These are phyloP conservation scores for Agrilus cyanescens DNA, from an alignment of 2,888 invertebrate genomes.

Conservation along the genomic window DNA sequence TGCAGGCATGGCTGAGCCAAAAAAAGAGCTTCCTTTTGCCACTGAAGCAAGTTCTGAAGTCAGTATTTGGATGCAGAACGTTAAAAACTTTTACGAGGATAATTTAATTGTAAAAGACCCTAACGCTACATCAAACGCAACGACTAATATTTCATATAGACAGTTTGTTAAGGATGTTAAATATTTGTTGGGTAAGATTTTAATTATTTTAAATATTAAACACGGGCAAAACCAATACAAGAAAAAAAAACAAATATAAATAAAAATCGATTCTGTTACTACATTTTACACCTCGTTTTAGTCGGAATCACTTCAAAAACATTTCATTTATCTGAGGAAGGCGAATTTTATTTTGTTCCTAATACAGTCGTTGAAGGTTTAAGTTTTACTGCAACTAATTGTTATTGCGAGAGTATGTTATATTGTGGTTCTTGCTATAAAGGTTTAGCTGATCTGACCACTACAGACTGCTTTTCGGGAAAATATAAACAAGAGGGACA, in stretches of 20 bases:
- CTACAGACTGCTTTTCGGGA: slow-evolving; percentile 21
- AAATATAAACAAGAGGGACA: slow-evolving; percentile 27
- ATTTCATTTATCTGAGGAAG: slow-evolving; percentile 23
- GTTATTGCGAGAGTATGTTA: slow-evolving; percentile 26
- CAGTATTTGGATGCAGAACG: slow-evolving; percentile 25
- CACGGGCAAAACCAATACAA: not conserved
- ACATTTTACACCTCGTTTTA: slow-evolving; percentile 17
- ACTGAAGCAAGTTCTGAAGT: slow-evolving; percentile 28
- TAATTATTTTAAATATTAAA: not conserved
- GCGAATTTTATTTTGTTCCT: slow-evolving; percentile 23
- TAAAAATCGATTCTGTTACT: slow-evolving; percentile 1
- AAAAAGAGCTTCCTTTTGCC: slow-evolving; percentile 30
- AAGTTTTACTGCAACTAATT: slow-evolving; percentile 22
- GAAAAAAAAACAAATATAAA: not conserved
- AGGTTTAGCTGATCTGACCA: slow-evolving; percentile 26
- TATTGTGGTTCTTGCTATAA: slow-evolving; percentile 29
- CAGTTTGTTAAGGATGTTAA: slow-evolving; percentile 27
- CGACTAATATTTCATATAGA: slow-evolving; percentile 12
- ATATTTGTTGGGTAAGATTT: slow-evolving; percentile 22
- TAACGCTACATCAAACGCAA: not conserved
- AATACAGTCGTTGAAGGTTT: slow-evolving; percentile 26
- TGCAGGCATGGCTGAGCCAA: slow-evolving; percentile 26
- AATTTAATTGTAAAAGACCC: slow-evolving; percentile 1
- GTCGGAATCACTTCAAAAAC: slow-evolving; percentile 31
- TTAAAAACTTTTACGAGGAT: slow-evolving; percentile 18